Evolutionary conservation across 2,113 vertebrate species (phyloP), one percentile per base, ranked within the genome.

Genomic region (Melanostigma gelatinosum): DNA sequence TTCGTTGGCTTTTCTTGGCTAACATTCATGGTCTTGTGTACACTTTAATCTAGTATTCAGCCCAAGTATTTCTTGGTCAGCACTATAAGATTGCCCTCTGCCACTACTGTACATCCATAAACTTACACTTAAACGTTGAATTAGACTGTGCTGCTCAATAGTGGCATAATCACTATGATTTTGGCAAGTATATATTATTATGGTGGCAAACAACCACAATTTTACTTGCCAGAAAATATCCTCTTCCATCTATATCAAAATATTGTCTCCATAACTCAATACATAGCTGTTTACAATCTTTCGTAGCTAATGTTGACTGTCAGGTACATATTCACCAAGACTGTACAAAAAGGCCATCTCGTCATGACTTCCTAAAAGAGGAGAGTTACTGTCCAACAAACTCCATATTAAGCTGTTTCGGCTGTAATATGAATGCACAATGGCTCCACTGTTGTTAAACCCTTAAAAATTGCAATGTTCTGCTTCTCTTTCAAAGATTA

Each of bases 211-310:
- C 16, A 16, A 15, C 20, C 10, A 6, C 58, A 24, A 18, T 65
- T 58, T 36, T 4, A 48, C 15, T 58, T 8, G 24, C 8, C 16
- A 42, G 3, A 50, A 69, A 36, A 77, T 68, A 61, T 77, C 18
- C 38, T 46, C 34, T 68, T 38, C 48, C 32, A 70, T 38, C 16
- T 42, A 34, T 62, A 52, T 36, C 13, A 55, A 64, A 72, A 64
- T 44, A 36, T 55, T 24, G 48, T 67, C 40, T 40, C 24, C 34
- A 54, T 15, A 10, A 46, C 27, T 46, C 11, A 38, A 70, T 27
- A 40, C 11, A 46, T 4, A 44, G 27, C 70, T 72, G 52, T 58
- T 42, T 16, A 71, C 50, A 38, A 15, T 13, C 12, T 32, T 38
- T 22, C 15, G 55, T 55, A 24, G 40, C 6, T 18, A 13, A 12